These are phyloP conservation scores for Hyla sarda DNA, from an alignment of 2,113 vertebrate genomes.

Conservation along the genomic window DNA sequence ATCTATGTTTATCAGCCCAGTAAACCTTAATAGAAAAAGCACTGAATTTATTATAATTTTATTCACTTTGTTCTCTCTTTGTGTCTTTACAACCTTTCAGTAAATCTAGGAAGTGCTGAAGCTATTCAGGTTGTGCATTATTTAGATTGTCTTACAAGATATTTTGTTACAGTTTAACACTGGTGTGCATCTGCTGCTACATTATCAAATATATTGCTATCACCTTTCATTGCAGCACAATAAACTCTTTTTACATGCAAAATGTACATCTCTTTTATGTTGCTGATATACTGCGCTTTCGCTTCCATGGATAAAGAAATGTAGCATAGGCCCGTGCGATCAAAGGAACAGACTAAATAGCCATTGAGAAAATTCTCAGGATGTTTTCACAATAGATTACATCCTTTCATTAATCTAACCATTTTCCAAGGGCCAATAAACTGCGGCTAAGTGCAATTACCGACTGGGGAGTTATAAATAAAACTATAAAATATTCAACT, in stretches of 20 bases:
- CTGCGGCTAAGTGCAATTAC: constrained; percentile 61
- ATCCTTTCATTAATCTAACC: constrained; percentile 58
- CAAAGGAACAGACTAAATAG: constrained; percentile 34
- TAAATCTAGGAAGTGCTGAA: background rate
- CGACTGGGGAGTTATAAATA: constrained; percentile 61
- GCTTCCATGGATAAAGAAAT: constrained; percentile 33
- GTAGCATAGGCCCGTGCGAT: background rate
- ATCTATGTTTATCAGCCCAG: constrained; percentile 6
- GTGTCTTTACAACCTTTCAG: background rate
- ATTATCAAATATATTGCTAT: constrained; percentile 43
- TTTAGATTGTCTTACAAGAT: constrained; percentile 30
- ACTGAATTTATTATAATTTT: background rate
- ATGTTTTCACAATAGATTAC: constrained; percentile 46
- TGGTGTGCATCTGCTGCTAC: constrained; percentile 39
- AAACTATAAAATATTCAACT: constrained; percentile 67
- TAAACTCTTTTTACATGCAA: constrained; percentile 27
- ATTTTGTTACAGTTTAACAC: constrained; percentile 41
- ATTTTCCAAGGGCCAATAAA: constrained; percentile 62
- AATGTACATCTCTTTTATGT: constrained; percentile 46
- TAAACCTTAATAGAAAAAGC: background rate
- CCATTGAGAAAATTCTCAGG: constrained; percentile 38
- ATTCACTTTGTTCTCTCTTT: background rate
- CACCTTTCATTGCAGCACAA: constrained; percentile 51
- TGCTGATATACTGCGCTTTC: background rate
- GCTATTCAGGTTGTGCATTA: constrained; percentile 35